phyloP scores from a whole-genome alignment of 2,113 vertebrate genomes.

The Phyllopteryx taeniolatus region DNA sequence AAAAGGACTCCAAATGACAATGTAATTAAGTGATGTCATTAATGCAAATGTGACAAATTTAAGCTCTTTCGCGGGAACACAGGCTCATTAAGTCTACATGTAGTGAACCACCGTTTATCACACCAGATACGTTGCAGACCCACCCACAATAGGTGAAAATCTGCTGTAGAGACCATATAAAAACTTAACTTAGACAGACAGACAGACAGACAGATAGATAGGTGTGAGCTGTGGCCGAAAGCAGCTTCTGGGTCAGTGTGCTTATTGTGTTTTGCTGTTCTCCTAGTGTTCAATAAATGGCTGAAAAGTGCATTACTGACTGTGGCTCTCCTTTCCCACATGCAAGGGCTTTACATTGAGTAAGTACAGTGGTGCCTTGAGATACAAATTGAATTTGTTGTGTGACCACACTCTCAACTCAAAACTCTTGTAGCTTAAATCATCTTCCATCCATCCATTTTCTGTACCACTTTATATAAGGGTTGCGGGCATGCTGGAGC shows the following conservation, averaged over 20 bases:
- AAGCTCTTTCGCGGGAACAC: neutral
- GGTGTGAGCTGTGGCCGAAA: too few relatives aligned
- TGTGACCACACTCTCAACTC: neutral
- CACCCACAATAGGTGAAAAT: neutral
- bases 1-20: neutral
- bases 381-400: neutral
- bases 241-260: neutral
- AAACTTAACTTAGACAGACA: too few relatives aligned
- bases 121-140: slow-evolving; percentile 1
- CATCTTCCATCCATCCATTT: neutral
- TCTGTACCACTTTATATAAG: neutral
- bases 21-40: neutral
- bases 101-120: slow-evolving; percentile 11
- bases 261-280: neutral
- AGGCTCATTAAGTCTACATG: neutral
- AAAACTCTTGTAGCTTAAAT: too few relatives aligned
- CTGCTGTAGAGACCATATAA: neutral
- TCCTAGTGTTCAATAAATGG: neutral
- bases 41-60: slow-evolving; percentile 1
- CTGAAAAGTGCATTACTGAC: neutral
- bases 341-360: neutral
- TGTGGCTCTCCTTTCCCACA: neutral
- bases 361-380: neutral
- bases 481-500: too few relatives aligned
- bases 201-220: too few relatives aligned